Evolutionary conservation across 2,888 invertebrate genomes (phyloP), one percentile per base, ranked within the genome.

Genomic region (Venusia cambrica): DNA sequence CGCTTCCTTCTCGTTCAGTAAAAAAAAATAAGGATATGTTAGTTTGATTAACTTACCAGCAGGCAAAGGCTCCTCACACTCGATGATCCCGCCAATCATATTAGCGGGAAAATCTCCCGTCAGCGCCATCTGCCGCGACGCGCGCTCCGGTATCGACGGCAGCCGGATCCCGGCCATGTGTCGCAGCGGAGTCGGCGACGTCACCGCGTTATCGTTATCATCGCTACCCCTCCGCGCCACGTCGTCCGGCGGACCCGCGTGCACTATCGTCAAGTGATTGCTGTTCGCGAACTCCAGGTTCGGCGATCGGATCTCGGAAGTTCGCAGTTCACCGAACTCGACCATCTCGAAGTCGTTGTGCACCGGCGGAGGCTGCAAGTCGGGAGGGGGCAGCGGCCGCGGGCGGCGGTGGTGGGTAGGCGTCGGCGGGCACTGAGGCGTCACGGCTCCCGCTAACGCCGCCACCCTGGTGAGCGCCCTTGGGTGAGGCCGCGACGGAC

Each of bases 31-130:
- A n/a, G n/a, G n/a, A n/a, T n/a, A n/a, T n/a, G n/a, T n/a, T n/a
- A n/a, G n/a, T n/a, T n/a, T n/a, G n/a, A n/a, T n/a, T 11, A 29
- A 2, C 40, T 19, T 83, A 95, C 95, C 94, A 57, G 94, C 93
- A 22, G 97, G 97, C 48, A 97, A 78, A 5, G 96, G 94, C 63
- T 95, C 95, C 55, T 95, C 95, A 43, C 89, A 89, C 51, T 91
- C 91, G 13, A 90, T 89, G 31, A 90, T 88, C 34, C 87, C 87
- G 18, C 87, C 87, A 57, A 87, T 87, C 87, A 87, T 87, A 62
- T 85, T 85, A 10, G 87, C 84, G 11, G 87, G 87, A 51, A 84
- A 87, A 78, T 88, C 75, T 68, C 91, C 67, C 58, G 89, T 73
- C 71, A 87, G 57, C 60, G 90, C 78, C 88, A 89, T 76, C 72